Percentiles rank a stretch among this genome's conserved stretches.
phyloP scores from a whole-genome alignment of 2,797 vertebrate genomes.

The Pogonophryne albipinna region DNA sequence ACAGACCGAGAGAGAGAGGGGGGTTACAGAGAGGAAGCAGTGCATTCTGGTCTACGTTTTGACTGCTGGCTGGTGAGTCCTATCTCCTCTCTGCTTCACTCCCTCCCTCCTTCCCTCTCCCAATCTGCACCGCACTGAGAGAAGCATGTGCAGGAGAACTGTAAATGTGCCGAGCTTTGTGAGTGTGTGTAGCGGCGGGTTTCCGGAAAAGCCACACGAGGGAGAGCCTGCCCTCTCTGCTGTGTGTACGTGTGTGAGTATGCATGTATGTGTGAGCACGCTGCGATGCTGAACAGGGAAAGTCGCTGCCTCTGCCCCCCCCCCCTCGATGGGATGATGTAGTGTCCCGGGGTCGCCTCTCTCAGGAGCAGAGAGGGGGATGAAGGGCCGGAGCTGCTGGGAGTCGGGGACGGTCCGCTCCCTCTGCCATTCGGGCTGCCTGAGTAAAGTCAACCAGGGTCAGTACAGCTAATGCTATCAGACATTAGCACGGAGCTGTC shows the following conservation, averaged over 20 bases:
- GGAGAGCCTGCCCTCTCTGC: constrained; percentile 45
- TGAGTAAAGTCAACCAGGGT: constrained; percentile 93
- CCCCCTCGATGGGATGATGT: constrained; percentile 79
- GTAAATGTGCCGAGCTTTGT: constrained; percentile 75
- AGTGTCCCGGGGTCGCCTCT: constrained; percentile 74
- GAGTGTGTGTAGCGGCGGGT: constrained; percentile 60
- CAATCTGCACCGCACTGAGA: constrained; percentile 77
- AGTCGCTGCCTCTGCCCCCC: constrained; percentile 59
- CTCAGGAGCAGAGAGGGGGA: constrained; percentile 83
- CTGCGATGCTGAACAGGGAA: constrained; percentile 81
- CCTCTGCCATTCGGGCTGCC: constrained; percentile 95
- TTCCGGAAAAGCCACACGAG: constrained; percentile 48
- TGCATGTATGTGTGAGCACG: constrained; percentile 59
- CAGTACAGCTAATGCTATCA: constrained; percentile 83
- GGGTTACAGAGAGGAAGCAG: constrained; percentile 57
- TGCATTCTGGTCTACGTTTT: constrained; percentile 85
- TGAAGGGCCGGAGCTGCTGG: constrained; percentile 98
- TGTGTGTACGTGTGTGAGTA: constrained; percentile 53
- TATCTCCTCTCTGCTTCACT: constrained; percentile 69
- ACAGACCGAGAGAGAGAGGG: background rate
- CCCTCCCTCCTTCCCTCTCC: constrained; percentile 37
- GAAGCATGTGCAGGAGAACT: constrained; percentile 83
- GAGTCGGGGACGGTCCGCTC: constrained; percentile 90
- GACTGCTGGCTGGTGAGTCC: constrained; percentile 79
- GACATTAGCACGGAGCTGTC: constrained; percentile 70